Evolutionary conservation across 2,888 invertebrate genomes (phyloP), one percentile per base, ranked within the genome.

Genomic region (Furcula furcula): DNA sequence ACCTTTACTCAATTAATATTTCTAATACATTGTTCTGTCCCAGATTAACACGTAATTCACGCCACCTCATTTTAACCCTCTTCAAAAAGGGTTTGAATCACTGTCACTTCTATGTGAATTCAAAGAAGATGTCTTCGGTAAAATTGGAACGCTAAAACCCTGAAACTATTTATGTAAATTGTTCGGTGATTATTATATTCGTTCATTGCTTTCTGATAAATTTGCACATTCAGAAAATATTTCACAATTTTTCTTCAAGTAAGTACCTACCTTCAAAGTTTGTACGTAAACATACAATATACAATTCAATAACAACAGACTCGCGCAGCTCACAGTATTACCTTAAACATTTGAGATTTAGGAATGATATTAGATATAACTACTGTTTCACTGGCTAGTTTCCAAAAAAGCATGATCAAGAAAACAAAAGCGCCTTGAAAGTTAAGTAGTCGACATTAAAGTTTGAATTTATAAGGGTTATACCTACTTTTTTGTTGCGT

Each of bases 11-110:
- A 16, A 16, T 16, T 4, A 16, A 22, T 22, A 22, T 22, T 9
- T 25, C 7, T 6, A 14, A 7, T 3, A 3, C 10, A 6, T 10
- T 14, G 26, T 14, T 26, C 14, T 4, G 14, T 14, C 14, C 14
- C 26, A 14, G 10, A 10, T 5, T 10, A 21, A 21, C 21, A 21
- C 4, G 13, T 14, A 26, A 26, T n/a, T 26, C 7, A 26, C 4
- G 14, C 13, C 25, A 25, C 10, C 26, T 26, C 26, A 9, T 26
- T 26, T 9, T 9, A 14, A 14, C 26, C 14, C 26, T 26, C 2
- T 6, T 26, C 26, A 9, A 26, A 26, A 26, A 4, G n/a, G n/a
- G 14, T 4, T n/a, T 26, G 26, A 26, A 26, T 25, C 25, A 25
- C 25, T 25, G 25, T 25, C 25, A 25, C 25, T 7, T 13, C 25